Evolutionary conservation across 1,140 invertebrate species (phyloP).

Genomic region (Pseudomyrmex flavicornis): DNA sequence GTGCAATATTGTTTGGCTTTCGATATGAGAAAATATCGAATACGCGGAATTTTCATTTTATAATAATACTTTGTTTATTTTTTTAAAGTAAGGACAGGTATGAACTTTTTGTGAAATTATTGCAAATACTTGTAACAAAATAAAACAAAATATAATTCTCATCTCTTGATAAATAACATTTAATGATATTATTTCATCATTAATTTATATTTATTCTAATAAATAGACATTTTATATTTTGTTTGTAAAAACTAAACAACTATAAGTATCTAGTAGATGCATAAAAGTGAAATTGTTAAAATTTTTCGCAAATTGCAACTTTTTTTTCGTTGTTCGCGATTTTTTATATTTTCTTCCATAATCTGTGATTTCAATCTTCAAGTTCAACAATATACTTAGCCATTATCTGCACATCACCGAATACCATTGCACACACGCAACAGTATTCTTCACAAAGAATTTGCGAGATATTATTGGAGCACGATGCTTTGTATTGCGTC

Average conservation of each 20-base stretch:
- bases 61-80: slow-evolving; percentile 50
- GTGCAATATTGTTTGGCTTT: slow-evolving; percentile 52
- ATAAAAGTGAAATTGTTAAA: no score
- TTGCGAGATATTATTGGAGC: slow-evolving; percentile 66
- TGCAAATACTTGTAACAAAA: no score
- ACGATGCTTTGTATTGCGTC: slow-evolving; percentile 40
- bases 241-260: neutral
- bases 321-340: slow-evolving; percentile 55
- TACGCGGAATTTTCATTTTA: slow-evolving; percentile 4
- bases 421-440: neutral
- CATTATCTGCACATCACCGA: slow-evolving; percentile 60
- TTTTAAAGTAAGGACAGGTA: neutral
- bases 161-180: no score
- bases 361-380: slow-evolving; percentile 62
- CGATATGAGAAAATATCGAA: slow-evolving; percentile 31
- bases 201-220: neutral
- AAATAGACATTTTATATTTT: slow-evolving; percentile 1
- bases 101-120: no score
- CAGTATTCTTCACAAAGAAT: slow-evolving; percentile 62
- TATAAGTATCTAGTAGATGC: neutral
- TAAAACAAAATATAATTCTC: no score
- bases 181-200: no score
- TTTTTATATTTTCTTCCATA: slow-evolving; percentile 66
- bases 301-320: slow-evolving; percentile 41
- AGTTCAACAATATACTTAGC: slow-evolving; percentile 69